Evolutionary conservation across 2,888 invertebrate species (phyloP), one percentile per base, ranked within the genome.

Genomic region (Eristalis intricaria): DNA sequence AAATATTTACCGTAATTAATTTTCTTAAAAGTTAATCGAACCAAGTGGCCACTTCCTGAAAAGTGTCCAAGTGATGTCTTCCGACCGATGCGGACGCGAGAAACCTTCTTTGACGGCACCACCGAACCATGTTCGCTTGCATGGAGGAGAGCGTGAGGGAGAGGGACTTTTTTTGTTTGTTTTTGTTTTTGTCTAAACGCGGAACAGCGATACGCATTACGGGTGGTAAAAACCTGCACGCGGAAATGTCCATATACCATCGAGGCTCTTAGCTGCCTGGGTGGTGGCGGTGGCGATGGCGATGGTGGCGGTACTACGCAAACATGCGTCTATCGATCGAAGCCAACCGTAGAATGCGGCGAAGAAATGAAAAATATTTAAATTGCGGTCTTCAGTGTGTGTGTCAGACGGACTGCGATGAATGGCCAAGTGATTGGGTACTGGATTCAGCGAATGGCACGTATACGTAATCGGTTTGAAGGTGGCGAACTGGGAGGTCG

Each of bases 191-290:
- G 50, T 8, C 50, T 85, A 81, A 86, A 86, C 70, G 78, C 82
- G 86, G 82, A 86, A 86, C 68, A 86, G 74, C 70, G 78, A 86
- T 78, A 86, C 82, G 86, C 82, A 86, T 82, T 82, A 86, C 70
- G 78, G 86, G 82, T 82, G 86, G 86, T 78, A 50, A 22, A 19
- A 82, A n/a, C 56, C 81, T 69, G 77, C 76, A 77, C 78, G 74
- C 82, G 82, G 82, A 86, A 82, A 78, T 64, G 50, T 70, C 74
- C 74, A 70, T 58, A 19, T 69, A 68, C 50, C 50, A 50, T n/a
- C 50, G 50, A n/a, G 19, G 50, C 50, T 19, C 5, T 19, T 19
- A 7, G 50, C 50, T 50, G 50, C 50, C 8, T 50, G 50, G 50
- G 50, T 50, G 50, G 50, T 8, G 19, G 19, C 19, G 19, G 15